These are phyloP conservation scores for Picathartes gymnocephalus DNA, from an alignment of 2,113 vertebrate genomes.

Conservation along the genomic window DNA sequence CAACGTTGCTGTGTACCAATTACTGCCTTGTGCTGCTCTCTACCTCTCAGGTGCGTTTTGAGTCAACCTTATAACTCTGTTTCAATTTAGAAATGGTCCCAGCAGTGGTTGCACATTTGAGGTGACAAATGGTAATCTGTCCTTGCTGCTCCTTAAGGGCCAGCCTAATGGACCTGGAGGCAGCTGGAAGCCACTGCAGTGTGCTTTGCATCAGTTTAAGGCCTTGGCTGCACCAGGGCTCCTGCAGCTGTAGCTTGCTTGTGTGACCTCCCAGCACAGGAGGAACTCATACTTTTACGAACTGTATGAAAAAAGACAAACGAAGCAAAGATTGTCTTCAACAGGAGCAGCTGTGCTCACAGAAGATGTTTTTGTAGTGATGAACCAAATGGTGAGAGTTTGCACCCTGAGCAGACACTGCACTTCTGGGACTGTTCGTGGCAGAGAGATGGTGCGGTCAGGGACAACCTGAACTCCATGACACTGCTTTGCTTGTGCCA, in stretches of 20 bases:
- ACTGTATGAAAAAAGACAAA: background rate
- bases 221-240: accelerated
- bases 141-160: background rate
- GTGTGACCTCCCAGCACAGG: background rate
- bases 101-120: background rate
- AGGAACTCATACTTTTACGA: background rate
- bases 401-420: background rate
- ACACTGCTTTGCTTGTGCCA: background rate
- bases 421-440: background rate
- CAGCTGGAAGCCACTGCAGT: background rate
- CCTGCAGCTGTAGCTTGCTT: background rate
- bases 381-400: background rate
- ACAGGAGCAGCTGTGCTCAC: background rate
- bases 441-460: background rate
- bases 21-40: background rate
- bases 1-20: background rate
- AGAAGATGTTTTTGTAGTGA: background rate
- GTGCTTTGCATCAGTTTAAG: background rate
- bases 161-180: background rate
- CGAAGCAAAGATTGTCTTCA: background rate
- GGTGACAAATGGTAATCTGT: background rate
- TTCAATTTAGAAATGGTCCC: background rate
- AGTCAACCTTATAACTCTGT: background rate
- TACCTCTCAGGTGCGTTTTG: background rate
- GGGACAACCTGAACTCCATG: background rate